Evolutionary conservation across 1,140 invertebrate species (phyloP).

Genomic region (Limonius californicus): DNA sequence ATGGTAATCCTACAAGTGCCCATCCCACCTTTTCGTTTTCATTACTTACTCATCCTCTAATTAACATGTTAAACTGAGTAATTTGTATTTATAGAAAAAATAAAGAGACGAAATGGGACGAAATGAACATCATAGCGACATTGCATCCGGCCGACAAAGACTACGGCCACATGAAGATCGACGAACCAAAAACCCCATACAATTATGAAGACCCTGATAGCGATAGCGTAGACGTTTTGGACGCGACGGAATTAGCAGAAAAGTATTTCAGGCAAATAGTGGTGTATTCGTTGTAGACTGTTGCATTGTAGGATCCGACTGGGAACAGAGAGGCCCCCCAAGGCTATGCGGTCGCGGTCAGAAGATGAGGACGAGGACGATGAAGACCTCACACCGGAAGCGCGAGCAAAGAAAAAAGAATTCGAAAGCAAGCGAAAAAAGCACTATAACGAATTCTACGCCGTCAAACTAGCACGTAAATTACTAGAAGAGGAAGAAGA

Average conservation of each 20-base stretch:
- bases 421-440: slow-evolving; percentile 91
- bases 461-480: slow-evolving; percentile 84
- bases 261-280: slow-evolving; percentile 47
- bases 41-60: no score
- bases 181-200: slow-evolving; percentile 97
- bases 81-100: slow-evolving; percentile 59
- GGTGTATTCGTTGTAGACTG: no score
- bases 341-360: slow-evolving; percentile 48
- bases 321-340: slow-evolving; percentile 53
- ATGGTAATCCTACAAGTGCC: not conserved
- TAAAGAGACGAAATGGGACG: slow-evolving; percentile 94
- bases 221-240: slow-evolving; percentile 68
- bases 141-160: slow-evolving; percentile 97
- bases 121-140: slow-evolving; percentile 98
- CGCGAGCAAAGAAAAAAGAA: slow-evolving; percentile 58
- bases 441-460: slow-evolving; percentile 97
- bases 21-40: slow-evolving; percentile 9
- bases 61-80: no score
- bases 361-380: slow-evolving; percentile 56
- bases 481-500: slow-evolving; percentile 87
- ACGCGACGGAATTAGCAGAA: slow-evolving; percentile 73
- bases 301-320: slow-evolving; percentile 46
- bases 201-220: slow-evolving; percentile 67
- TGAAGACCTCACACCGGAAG: slow-evolving; percentile 56
- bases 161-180: slow-evolving; percentile 99